Evolutionary conservation across 2,888 invertebrate species (phyloP), one percentile per base, ranked within the genome.

Genomic region (Eudasyphora cyanicolor): DNA sequence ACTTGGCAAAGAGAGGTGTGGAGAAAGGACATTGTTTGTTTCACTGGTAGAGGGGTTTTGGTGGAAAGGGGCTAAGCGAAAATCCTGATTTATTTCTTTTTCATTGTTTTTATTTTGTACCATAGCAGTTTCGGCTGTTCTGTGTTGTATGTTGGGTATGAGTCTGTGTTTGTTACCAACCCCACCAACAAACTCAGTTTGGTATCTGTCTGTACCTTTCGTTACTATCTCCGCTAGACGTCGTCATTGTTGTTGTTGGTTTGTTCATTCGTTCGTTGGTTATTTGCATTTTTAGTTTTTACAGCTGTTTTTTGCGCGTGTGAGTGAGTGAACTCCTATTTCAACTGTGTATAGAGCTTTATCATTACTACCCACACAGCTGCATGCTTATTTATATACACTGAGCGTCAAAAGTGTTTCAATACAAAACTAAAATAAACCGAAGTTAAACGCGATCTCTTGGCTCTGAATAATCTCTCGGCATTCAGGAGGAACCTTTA

Each of bases 141-240:
- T 51, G 42, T 54, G 45, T 75, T 78, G 70, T 70, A 45, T 60
- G n/a, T n/a, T n/a, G 21, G 24, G 24, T 57, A 3, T 24, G 24
- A 12, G 24, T n/a, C 14, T 57, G 57, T 64, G 35, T 62, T 70
- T 54, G 77, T 54, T 42, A 21, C 42, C 21, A 5, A 32, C 14
- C 32, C 60, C 49, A 67, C 29, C 38, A n/a, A 21, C 49, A 76
- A 78, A 81, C 78, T 81, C 80, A 75, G 80, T 64, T 67, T 12
- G 80, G 80, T 84, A 78, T 81, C 80, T 78, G 80, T 64, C 60
- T 12, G 80, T 84, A 71, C 83, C 75, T 75, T 82, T 76, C 78
- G 76, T 78, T 82, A 51, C 73, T 69, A 27, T 24, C 27, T 45
- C 0, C n/a, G n/a, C n/a, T 17, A 27, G 29, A 2, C 12, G 27